phyloP scores from a whole-genome alignment of 2,888 invertebrate species.

The Dicyrtomina minuta region DNA sequence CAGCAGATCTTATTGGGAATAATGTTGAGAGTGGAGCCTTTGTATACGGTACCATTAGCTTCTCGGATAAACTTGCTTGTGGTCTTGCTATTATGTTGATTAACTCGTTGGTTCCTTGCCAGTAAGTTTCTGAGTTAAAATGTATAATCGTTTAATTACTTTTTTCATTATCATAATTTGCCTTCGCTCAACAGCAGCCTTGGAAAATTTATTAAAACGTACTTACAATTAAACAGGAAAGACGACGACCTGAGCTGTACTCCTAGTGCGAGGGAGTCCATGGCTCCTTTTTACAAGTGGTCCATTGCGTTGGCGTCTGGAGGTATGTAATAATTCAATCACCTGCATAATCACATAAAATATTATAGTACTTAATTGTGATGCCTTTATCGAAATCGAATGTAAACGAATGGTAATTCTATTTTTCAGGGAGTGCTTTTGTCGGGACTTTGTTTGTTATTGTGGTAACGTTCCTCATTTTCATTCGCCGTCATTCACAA shows the following conservation, averaged over 20 bases:
- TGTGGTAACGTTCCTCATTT: slow-evolving; percentile 33
- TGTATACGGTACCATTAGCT: slow-evolving; percentile 90
- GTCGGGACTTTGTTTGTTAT: slow-evolving; percentile 41
- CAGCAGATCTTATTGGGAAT: slow-evolving; percentile 83
- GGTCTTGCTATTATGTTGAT: slow-evolving; percentile 70
- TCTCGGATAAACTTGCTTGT: slow-evolving; percentile 87
- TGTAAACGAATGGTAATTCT: too few species aligned
- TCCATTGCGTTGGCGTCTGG: slow-evolving; percentile 41
- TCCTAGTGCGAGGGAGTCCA: not conserved
- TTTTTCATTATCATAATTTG: too few species aligned
- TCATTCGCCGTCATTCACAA: slow-evolving; percentile 4
- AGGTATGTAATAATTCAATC: too few species aligned
- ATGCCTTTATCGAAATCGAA: not conserved
- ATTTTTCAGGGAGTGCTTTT: slow-evolving; percentile 43
- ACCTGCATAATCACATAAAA: too few species aligned
- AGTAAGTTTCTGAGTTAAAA: too few species aligned
- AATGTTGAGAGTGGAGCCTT: slow-evolving; percentile 85
- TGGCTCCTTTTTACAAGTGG: slow-evolving; percentile 37
- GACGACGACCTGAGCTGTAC: slow-evolving; percentile 28
- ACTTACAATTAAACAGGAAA: slow-evolving; percentile 25
- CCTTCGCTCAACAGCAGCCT: too few species aligned
- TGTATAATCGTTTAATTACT: too few species aligned
- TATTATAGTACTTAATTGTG: too few species aligned
- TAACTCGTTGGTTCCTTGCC: slow-evolving; percentile 45
- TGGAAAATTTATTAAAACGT: too few species aligned